A percentile compares a stretch with the other conserved stretches of the same genome.
phyloP scores from a whole-genome alignment of 2,797 vertebrate genomes.

The Coregonus ussuriensis region DNA sequence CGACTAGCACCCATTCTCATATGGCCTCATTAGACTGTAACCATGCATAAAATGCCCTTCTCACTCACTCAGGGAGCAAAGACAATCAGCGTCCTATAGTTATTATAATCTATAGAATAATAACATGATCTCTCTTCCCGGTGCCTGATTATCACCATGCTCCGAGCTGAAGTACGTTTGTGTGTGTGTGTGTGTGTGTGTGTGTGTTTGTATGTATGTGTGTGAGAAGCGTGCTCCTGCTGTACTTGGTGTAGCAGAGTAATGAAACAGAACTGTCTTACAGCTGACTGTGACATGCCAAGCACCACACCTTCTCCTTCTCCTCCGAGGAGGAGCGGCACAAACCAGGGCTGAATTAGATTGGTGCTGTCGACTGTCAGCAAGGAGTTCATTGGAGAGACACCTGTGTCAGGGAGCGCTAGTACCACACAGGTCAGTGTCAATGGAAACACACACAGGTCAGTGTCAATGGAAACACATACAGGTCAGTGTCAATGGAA shows the following conservation, averaged over 20 bases:
- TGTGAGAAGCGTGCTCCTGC: not conserved
- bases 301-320: not conserved
- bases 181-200: not conserved
- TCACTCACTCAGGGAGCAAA: slow-evolving; percentile 10
- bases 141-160: not conserved
- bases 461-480: slow-evolving; percentile 12
- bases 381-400: not conserved
- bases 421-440: slow-evolving; percentile 21
- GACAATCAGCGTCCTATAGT: slow-evolving; percentile 3
- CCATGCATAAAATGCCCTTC: slow-evolving; percentile 33
- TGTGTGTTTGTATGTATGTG: not conserved
- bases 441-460: slow-evolving; percentile 4
- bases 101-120: slow-evolving; percentile 8
- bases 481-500: slow-evolving; percentile 15
- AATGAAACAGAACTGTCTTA: not conserved
- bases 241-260: too few species aligned
- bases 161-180: not conserved
- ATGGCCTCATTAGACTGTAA: slow-evolving; percentile 16
- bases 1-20: slow-evolving; percentile 6
- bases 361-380: slow-evolving; percentile 16
- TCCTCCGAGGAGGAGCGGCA: too few species aligned
- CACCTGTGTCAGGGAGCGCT: not conserved
- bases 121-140: slow-evolving; percentile 4
- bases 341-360: slow-evolving; percentile 11
- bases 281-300: not conserved